These are phyloP conservation scores for Bradypodion ventrale DNA, from an alignment of 2,797 vertebrate genomes.

Conservation along the genomic window DNA sequence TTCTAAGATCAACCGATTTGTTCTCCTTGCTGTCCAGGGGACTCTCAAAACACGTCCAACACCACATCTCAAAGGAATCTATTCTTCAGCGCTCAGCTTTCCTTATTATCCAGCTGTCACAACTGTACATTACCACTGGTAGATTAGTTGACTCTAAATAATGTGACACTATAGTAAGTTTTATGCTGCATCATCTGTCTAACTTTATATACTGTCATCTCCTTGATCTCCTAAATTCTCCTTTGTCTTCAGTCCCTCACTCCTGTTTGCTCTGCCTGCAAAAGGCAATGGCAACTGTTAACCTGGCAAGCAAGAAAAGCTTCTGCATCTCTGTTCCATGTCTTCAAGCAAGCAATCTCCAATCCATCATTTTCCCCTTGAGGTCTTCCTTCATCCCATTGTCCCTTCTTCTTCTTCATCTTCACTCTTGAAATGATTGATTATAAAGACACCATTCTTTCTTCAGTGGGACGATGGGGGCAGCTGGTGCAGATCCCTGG, in stretches of 20 bases:
- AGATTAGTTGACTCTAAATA: no score
- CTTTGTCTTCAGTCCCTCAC: not conserved
- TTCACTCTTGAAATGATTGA: not conserved
- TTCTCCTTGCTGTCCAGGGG: no score
- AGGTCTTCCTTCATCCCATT: constrained; percentile 32
- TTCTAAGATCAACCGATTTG: no score
- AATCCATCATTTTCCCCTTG: not conserved
- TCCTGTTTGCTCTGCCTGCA: not conserved
- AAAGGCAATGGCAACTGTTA: not conserved
- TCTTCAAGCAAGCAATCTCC: not conserved
- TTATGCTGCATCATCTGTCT: not conserved
- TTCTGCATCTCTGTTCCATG: not conserved
- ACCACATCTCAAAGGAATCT: no score
- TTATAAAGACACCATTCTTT: not conserved
- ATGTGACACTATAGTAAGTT: not conserved
- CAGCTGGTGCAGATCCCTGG: constrained; percentile 52
- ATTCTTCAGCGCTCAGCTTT: no score
- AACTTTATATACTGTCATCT: not conserved
- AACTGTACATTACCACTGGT: no score
- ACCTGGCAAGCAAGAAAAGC: not conserved
- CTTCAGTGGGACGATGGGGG: constrained; percentile 35
- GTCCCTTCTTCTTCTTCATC: constrained; percentile 32
- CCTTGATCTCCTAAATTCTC: not conserved
- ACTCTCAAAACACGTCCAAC: no score
- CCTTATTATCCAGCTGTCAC: no score